Conservation (phyloP, 1,140 invertebrate species). For the Euura saliciscinereae region DNA sequence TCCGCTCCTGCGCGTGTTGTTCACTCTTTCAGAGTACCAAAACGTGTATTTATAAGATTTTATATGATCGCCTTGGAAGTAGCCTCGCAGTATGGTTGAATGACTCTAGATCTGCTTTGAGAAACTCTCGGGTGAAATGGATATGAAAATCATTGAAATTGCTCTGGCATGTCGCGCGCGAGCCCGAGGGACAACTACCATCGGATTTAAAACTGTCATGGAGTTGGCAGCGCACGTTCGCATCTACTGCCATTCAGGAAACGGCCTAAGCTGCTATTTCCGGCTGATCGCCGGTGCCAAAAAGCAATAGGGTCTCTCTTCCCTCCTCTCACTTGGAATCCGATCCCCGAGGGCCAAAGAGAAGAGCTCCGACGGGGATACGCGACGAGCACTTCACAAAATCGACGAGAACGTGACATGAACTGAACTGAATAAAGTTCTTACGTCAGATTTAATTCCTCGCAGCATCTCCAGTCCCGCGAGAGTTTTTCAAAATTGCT, state of each 20-base stretch:
- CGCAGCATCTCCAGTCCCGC: no score
- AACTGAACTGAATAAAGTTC: no score
- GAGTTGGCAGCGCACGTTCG: slow-evolving; percentile 2
- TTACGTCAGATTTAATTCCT: no score
- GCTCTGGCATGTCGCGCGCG: no score
- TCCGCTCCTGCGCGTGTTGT: slow-evolving; percentile 3
- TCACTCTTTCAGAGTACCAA: not conserved
- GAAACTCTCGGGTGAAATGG: no score
- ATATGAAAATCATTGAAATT: no score
- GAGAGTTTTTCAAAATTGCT: no score
- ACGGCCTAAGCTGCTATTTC: not conserved
- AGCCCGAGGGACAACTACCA: not conserved
- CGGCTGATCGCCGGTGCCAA: slow-evolving; percentile 3
- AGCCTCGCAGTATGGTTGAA: no score
- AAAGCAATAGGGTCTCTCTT: not conserved
- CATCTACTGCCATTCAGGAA: not conserved
- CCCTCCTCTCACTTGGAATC: not conserved
- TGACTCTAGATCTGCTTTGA: no score
- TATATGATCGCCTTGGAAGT: no score
- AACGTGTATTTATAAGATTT: no score
- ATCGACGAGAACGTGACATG: not conserved
- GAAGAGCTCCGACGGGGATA: not conserved
- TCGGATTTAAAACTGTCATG: not conserved
- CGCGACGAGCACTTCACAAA: not conserved
- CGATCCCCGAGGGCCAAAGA: not conserved